A percentile compares a stretch with the other conserved stretches of the same genome.
phyloP scores from a whole-genome alignment of 2,888 invertebrate species.

The Phalera bucephala region DNA sequence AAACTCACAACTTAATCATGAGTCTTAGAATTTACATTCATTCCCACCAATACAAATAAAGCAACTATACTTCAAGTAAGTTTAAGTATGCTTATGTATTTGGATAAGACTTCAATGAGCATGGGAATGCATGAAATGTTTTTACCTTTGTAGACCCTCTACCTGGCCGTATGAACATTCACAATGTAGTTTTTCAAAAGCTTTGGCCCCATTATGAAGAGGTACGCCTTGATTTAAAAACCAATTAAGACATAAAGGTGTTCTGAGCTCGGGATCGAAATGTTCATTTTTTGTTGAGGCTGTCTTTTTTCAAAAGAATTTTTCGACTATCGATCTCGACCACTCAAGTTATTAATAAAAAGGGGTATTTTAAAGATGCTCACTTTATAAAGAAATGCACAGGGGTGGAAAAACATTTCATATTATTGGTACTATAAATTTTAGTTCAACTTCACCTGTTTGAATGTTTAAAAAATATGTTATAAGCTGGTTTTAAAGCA shows the following conservation, averaged over 20 bases:
- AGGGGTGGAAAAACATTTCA: not conserved
- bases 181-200: slow-evolving; percentile 32
- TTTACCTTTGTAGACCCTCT: slow-evolving; percentile 30
- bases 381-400: not conserved
- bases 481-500: no score
- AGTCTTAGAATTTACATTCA: no score
- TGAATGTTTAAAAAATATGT: no score
- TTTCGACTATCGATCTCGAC: slow-evolving; percentile 10
- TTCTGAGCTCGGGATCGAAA: slow-evolving; percentile 17
- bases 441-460: no score
- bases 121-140: slow-evolving; percentile 27
- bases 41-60: no score
- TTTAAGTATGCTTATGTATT: no score
- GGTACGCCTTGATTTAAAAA: slow-evolving; percentile 51
- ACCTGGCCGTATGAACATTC: slow-evolving; percentile 36
- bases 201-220: slow-evolving; percentile 42
- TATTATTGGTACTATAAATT: no score
- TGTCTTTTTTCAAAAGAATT: slow-evolving; percentile 2
- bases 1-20: no score
- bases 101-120: slow-evolving; percentile 21
- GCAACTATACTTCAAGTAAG: no score
- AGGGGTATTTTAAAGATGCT: slow-evolving; percentile 2
- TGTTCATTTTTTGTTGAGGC: slow-evolving; percentile 9
- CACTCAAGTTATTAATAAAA: slow-evolving; percentile 6
- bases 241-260: slow-evolving; percentile 63